Evolutionary conservation across 1,140 invertebrate genomes (phyloP).

Genomic region (Drosophila littoralis): DNA sequence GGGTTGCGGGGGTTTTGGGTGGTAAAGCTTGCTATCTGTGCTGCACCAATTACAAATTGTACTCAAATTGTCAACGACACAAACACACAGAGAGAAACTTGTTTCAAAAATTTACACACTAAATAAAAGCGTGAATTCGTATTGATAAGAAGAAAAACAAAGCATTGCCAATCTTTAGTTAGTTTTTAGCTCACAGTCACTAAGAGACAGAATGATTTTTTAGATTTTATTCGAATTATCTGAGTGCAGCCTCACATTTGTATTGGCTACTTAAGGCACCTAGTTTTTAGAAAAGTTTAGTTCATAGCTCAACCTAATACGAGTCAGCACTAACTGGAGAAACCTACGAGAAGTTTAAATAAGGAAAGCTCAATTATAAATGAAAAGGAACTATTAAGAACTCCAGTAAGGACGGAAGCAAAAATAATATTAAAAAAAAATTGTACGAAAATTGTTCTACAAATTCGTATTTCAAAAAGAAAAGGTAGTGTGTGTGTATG

Average conservation of each 20-base stretch:
- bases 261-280: neutral
- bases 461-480: constrained; percentile 9
- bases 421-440: neutral
- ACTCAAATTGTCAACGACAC: constrained; percentile 55
- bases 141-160: constrained; percentile 27
- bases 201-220: constrained; percentile 2
- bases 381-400: constrained; percentile 11
- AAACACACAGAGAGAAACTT: constrained; percentile 62
- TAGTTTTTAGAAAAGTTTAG: neutral
- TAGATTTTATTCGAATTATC: neutral
- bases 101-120: constrained; percentile 42
- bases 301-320: constrained; percentile 8
- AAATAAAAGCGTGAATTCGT: constrained; percentile 37
- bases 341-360: constrained; percentile 43
- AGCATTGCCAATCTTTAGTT: constrained; percentile 46
- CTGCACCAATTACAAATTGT: constrained; percentile 55
- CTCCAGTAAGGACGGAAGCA: constrained; percentile 1
- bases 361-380: constrained; percentile 16
- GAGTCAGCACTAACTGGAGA: constrained; percentile 17
- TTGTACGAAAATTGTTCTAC: constrained; percentile 6
- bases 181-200: constrained; percentile 21
- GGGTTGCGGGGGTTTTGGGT: neutral
- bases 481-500: constrained; percentile 33
- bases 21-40: constrained; percentile 51
- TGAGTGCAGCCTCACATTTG: neutral